Base-by-base conservation (phyloP, 2,797 vertebrate genomes). In the Poeciliopsis turneri region DNA sequence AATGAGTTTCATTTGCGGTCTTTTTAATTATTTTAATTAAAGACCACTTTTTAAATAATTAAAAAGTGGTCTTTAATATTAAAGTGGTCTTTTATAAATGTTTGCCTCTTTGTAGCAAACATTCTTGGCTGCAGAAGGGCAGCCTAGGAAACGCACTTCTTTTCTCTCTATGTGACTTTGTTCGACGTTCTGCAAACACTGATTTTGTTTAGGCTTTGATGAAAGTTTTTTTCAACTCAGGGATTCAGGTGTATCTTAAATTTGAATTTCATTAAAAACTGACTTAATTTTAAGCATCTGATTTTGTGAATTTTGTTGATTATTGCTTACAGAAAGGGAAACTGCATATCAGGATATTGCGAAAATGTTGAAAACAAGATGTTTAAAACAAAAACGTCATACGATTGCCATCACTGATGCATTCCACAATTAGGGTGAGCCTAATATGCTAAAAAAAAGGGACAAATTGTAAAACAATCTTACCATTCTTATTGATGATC, bases 11-110 rank as follows among this genome's bases (percentile, higher is more conserved):
- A 71, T 78, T 71, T 49, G 41, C 46, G 16, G 9, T 73, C 46
- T 79, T 61, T 12, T 86, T 12, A 88, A 84, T 84, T 68, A 86
- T n/a, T n/a, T n/a, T n/a, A n/a, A n/a, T n/a, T n/a, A n/a, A n/a
- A n/a, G n/a, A n/a, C n/a, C n/a, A n/a, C n/a, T n/a, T n/a, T n/a
- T n/a, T n/a, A n/a, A n/a, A n/a, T n/a, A n/a, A n/a, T n/a, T n/a
- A n/a, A n/a, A n/a, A n/a, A n/a, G n/a, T n/a, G n/a, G n/a, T n/a
- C n/a, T n/a, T n/a, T n/a, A n/a, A n/a, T n/a, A n/a, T n/a, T n/a
- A n/a, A n/a, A n/a, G n/a, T n/a, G n/a, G n/a, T n/a, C n/a, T n/a
- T n/a, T n/a, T n/a, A n/a, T n/a, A n/a, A n/a, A 39, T 39, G 36
- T 39, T 39, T 73, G 36, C 0, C 25, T n/a, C 72, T 78, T 84